Evolutionary conservation across 2,113 vertebrate species (phyloP).

Genomic region (Ammospiza nelsoni): DNA sequence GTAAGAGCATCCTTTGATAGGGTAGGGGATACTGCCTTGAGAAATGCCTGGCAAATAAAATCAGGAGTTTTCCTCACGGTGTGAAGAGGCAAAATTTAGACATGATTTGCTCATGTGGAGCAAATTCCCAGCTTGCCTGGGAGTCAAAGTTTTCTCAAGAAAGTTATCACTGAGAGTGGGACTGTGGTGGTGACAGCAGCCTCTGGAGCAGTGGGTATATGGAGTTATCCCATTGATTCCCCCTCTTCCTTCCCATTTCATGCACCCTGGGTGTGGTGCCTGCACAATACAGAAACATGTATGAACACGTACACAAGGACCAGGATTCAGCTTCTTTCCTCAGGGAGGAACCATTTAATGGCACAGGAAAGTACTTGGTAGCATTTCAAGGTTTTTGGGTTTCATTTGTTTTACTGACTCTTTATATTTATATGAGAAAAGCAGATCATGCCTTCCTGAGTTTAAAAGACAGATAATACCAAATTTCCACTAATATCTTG

Average conservation of each 20-base stretch:
- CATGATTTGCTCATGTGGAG: neutral
- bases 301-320: neutral
- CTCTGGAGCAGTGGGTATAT: rapidly evolving
- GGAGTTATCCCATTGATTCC: neutral
- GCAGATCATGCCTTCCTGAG: neutral
- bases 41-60: neutral
- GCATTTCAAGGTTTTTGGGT: neutral
- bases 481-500: neutral
- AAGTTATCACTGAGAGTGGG: neutral
- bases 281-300: neutral
- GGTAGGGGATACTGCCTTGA: neutral
- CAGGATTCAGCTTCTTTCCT: neutral
- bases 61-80: rapidly evolving
- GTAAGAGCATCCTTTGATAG: neutral
- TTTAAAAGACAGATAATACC: neutral
- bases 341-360: neutral
- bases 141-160: neutral
- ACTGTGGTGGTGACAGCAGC: neutral
- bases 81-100: neutral
- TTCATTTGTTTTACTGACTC: neutral
- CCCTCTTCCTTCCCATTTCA: neutral
- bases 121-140: neutral
- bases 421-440: neutral
- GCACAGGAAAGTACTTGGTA: rapidly evolving
- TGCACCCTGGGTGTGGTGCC: rapidly evolving